Base-by-base conservation (phyloP, 2,113 vertebrate species). In the Phaethon lepturus region DNA sequence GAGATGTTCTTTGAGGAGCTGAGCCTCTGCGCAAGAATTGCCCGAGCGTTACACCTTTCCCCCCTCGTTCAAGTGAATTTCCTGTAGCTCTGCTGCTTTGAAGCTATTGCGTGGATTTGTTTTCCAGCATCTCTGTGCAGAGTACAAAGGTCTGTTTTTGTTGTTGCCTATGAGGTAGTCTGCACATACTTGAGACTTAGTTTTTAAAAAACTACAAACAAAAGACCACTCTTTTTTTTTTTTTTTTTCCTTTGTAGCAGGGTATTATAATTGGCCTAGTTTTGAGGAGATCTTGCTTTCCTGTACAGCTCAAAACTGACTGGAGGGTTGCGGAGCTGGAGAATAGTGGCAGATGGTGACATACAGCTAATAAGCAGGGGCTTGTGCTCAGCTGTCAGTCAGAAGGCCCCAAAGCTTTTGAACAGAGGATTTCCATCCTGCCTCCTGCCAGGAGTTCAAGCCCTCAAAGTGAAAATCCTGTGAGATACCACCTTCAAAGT, bases 381-480 rank as follows among this genome's bases (percentile, higher is more conserved):
- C 87, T 95, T 97, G 94, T 88, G 95, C 96, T 97, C 89, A 95
- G 93, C 96, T 96, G 89, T 96, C 94, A 95, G 53, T 97, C 91
- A 93, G 87, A 95, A 96, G 63, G 91, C 84, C 71, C 45, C 78
- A 91, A 97, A 97, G 89, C 95, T 97, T 96, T 97, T 96, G 94
- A 97, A 96, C 93, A 83, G 93, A 95, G 95, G 89, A 96, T 97
- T 97, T 97, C 95, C 74, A 95, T 93, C 84, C 78, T 97, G 87
- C 95, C 95, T 97, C 95, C 93, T 91, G 94, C 94, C 62, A 94
- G 87, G 95, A 97, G 95, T 97, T 96, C 93, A 95, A 88, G 94
- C 92, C 89, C 96, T 97, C 94, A 89, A 59, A 96, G 95, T 86
- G 93, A 95, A 96, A 96, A 97, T 96, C 89, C 87, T 90, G 75